Evolutionary conservation across 2,888 invertebrate genomes (phyloP), one percentile per base, ranked within the genome.

Genomic region (Callyntrura sp.): DNA sequence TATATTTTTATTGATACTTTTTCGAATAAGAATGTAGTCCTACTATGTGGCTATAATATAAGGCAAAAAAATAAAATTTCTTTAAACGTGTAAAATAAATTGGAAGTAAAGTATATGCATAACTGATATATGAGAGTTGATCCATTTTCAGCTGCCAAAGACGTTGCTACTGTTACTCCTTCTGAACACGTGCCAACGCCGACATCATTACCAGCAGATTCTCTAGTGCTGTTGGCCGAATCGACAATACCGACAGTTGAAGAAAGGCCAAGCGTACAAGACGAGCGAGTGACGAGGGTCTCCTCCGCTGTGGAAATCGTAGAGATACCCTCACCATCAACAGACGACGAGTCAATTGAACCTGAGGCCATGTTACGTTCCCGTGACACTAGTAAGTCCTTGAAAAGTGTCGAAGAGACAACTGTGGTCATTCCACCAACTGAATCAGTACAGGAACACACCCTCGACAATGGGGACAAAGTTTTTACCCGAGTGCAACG

Each of bases 201-300:
- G 55, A 68, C 70, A 73, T 51, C 84, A 70, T 25, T 45, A 43
- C 43, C 43, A 17, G 8, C 55, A 84, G 70, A 84, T 14, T 73
- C 57, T 20, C 51, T 28, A 73, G 57, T 28, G 60, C 48, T 43
- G 62, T 62, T 57, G n/a, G 57, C 14, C 51, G n/a, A 20, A 11
- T 60, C 62, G 23, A 14, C 6, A 12, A 1, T 25, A 79, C 91
- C 95, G 28, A 94, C 94, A 23, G 91, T 95, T 55, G 95, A 95
- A 90, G 94, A 95, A 88, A 95, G 95, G 93, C 94, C 95, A 88
- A 94, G 95, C 14, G 93, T 94, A 65, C 88, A 92, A n/a, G 94
- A 94, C 93, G 94, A 94, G 85, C 92, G 95, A 0, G 57, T 57
- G 94, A 94, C 85, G 94, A 95, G 93, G 9, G 25, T 25, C 62